Conservation (phyloP, 1,140 invertebrate species). For the Andrena cerasifolii region DNA sequence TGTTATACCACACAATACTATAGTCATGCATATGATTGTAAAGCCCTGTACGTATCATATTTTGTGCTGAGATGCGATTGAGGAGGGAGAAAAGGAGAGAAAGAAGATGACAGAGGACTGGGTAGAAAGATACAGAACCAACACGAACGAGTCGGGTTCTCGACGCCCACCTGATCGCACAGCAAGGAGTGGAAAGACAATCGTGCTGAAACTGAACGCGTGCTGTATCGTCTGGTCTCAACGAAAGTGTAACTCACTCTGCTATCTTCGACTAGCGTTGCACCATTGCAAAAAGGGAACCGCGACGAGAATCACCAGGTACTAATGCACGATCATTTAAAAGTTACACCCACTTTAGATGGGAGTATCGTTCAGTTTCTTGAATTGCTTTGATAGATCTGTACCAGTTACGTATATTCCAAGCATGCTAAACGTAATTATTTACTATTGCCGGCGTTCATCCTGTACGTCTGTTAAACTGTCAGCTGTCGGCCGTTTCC, state of each 20-base stretch:
- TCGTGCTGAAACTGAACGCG: conserved; percentile 42
- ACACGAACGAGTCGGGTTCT: conserved; percentile 46
- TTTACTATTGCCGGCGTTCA: conserved; percentile 37
- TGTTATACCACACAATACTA: not conserved
- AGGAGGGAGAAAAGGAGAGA: conserved; percentile 31
- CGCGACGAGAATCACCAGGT: conserved; percentile 19
- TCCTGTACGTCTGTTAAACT: conserved; percentile 33
- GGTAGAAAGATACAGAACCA: conserved; percentile 41
- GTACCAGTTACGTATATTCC: conserved; percentile 14
- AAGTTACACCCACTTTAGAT: not conserved
- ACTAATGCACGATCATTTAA: not conserved
- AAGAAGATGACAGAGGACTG: conserved; percentile 38
- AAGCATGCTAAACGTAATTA: conserved; percentile 35
- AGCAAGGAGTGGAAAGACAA: conserved; percentile 37
- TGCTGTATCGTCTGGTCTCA: not conserved
- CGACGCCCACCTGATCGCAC: conserved; percentile 42
- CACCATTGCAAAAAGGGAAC: not conserved
- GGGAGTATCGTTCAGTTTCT: not conserved
- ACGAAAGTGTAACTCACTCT: conserved; percentile 13
- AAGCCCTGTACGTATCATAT: conserved; percentile 24
- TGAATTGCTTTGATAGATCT: conserved; percentile 2
- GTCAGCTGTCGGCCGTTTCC: conserved; percentile 43
- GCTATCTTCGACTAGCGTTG: not conserved
- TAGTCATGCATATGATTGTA: conserved; percentile 25
- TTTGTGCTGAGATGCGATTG: conserved; percentile 48